These are phyloP conservation scores for Drosophila borborema DNA, from an alignment of 2,888 invertebrate genomes.

Conservation along the genomic window DNA sequence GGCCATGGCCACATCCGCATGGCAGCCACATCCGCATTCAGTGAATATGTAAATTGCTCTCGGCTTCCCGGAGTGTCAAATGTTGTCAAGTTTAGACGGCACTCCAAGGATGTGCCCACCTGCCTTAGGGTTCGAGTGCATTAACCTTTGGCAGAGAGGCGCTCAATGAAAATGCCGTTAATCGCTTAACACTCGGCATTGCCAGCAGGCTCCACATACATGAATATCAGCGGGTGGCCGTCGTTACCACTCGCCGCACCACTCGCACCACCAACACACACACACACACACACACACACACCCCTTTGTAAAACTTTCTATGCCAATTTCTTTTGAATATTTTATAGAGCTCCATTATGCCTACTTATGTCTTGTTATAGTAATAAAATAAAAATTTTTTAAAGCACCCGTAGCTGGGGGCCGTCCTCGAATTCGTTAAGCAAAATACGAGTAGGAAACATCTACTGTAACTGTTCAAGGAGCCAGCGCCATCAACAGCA, in stretches of 20 bases:
- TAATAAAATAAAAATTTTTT: slow-evolving; percentile 83
- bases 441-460: slow-evolving; percentile 54
- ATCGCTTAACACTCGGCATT: slow-evolving; percentile 68
- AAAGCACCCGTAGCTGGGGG: slow-evolving; percentile 42
- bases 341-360: slow-evolving; percentile 82
- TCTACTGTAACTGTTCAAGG: slow-evolving; percentile 34
- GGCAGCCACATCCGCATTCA: slow-evolving; percentile 9
- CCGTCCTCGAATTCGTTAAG: slow-evolving; percentile 61
- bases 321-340: slow-evolving; percentile 82
- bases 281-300: neutral
- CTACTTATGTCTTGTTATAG: slow-evolving; percentile 83
- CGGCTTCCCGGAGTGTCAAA: slow-evolving; percentile 45
- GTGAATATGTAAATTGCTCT: slow-evolving; percentile 48
- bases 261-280: neutral
- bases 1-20: slow-evolving; percentile 24
- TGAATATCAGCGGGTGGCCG: slow-evolving; percentile 14
- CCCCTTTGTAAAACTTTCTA: slow-evolving; percentile 58
- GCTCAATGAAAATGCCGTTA: slow-evolving; percentile 61
- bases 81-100: slow-evolving; percentile 49
- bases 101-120: slow-evolving; percentile 43
- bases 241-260: neutral
- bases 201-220: slow-evolving; percentile 26
- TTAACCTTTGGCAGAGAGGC: slow-evolving; percentile 61
- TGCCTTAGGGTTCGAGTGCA: slow-evolving; percentile 64
- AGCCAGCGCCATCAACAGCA: slow-evolving; percentile 37